Evolutionary conservation across 2,797 vertebrate genomes (phyloP).

Genomic region (Pogonophryne albipinna): DNA sequence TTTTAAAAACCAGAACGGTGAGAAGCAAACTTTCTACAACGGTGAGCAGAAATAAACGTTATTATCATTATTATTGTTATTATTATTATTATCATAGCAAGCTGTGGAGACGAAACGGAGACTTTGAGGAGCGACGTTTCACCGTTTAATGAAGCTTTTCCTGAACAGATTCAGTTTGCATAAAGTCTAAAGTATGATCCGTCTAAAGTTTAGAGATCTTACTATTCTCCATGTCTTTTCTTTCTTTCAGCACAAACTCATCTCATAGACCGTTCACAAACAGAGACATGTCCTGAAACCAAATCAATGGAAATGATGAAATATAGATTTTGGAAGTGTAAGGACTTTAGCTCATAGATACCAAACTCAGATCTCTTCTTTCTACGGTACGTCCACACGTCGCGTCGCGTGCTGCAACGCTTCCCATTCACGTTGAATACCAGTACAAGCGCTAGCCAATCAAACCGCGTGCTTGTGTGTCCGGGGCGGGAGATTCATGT

Average conservation of each 20-base stretch:
- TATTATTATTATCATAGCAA: conserved; percentile 33
- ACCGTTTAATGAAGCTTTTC: conserved; percentile 33
- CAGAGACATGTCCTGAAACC: no score
- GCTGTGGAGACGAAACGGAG: conserved; percentile 51
- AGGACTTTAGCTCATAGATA: neutral
- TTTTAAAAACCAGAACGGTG: conserved; percentile 60
- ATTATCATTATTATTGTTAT: neutral
- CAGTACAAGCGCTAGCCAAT: no score
- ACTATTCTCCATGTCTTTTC: no score
- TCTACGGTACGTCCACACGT: no score
- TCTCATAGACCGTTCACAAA: rapidly evolving
- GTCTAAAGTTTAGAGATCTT: neutral
- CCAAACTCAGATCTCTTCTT: neutral
- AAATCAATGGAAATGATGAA: no score
- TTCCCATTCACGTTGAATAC: no score
- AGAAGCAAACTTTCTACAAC: conserved; percentile 72
- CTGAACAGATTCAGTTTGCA: conserved; percentile 48
- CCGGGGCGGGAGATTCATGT: no score
- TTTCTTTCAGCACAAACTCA: no score
- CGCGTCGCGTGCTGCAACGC: no score
- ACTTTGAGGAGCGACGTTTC: conserved; percentile 25
- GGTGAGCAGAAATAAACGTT: conserved; percentile 25
- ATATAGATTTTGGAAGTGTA: neutral
- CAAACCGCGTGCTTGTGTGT: no score
- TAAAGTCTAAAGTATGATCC: conserved; percentile 46